A percentile compares a stretch with the other conserved stretches of the same genome.
Conservation (phyloP, 2,113 vertebrate genomes). For the Amphiprion ocellaris region DNA sequence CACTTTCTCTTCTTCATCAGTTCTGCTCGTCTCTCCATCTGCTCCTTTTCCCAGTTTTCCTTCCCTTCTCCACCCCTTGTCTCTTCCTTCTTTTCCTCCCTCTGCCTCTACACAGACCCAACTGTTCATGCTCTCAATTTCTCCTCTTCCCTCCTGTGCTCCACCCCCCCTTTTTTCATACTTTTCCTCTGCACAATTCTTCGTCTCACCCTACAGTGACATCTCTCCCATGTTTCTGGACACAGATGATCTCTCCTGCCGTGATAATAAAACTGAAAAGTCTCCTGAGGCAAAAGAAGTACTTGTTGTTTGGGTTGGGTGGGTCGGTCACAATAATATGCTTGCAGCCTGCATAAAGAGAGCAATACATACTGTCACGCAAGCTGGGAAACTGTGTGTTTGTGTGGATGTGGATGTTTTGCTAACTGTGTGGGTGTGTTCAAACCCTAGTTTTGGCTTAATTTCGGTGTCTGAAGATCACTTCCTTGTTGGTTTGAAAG, state of each 20-base stretch:
- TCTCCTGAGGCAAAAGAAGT: constrained; percentile 25
- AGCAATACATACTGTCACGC: constrained; percentile 54
- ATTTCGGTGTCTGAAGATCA: constrained; percentile 1
- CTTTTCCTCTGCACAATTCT: background rate
- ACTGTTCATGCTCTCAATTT: constrained; percentile 5
- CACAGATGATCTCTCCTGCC: constrained; percentile 6
- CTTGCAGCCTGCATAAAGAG: constrained; percentile 28
- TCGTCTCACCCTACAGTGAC: background rate
- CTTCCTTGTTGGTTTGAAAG: constrained; percentile 2
- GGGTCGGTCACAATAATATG: constrained; percentile 33
- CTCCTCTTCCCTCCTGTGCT: background rate
- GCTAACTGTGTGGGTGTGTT: background rate
- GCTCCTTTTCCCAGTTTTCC: background rate
- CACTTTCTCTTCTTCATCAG: constrained; percentile 19
- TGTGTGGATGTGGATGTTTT: background rate
- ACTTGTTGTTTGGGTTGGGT: constrained; percentile 44
- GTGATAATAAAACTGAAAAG: constrained; percentile 47
- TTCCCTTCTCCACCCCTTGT: constrained; percentile 4
- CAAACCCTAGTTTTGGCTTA: background rate
- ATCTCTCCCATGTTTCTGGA: constrained; percentile 36
- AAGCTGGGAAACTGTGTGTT: constrained; percentile 15
- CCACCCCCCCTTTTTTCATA: background rate
- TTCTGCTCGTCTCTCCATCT: constrained; percentile 37
- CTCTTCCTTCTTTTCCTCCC: background rate
- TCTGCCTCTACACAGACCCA: background rate